Percentiles rank a stretch among this genome's conserved stretches.
These are phyloP conservation scores for Clarias fuscus DNA, from an alignment of 2,797 vertebrate genomes.

Conservation along the genomic window DNA sequence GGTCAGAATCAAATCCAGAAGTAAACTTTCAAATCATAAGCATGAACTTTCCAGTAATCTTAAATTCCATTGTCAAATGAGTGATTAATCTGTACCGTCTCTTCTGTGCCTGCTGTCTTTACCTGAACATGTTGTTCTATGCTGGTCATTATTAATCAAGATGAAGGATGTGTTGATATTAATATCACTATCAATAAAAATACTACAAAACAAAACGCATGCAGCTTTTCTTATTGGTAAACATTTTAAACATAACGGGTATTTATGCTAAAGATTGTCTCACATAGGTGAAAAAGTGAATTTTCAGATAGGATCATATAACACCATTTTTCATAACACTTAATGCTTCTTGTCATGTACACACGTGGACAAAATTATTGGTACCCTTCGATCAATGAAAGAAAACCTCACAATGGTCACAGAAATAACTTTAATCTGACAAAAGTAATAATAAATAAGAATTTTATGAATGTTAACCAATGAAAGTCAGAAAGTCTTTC, in stretches of 20 bases:
- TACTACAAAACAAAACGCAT: not conserved
- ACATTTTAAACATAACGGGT: not conserved
- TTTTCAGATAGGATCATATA: too few relatives aligned
- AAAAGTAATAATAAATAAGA: too few relatives aligned
- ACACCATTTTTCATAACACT: too few relatives aligned
- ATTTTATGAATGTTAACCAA: too few relatives aligned
- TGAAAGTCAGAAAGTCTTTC: too few relatives aligned
- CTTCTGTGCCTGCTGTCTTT: constrained; percentile 9
- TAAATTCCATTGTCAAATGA: not conserved
- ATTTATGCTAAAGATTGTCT: too few relatives aligned
- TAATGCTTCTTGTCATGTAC: too few relatives aligned
- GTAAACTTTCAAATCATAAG: not conserved
- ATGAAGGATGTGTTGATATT: not conserved
- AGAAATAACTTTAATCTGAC: too few relatives aligned
- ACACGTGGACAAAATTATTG: too few relatives aligned
- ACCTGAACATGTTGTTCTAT: not conserved
- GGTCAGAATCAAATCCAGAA: not conserved
- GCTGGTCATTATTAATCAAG: not conserved
- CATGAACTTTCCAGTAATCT: not conserved
- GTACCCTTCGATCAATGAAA: too few relatives aligned
- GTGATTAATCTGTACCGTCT: not conserved
- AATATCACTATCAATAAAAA: not conserved
- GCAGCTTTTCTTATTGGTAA: not conserved
- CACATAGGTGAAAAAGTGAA: too few relatives aligned
- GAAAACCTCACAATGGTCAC: too few relatives aligned